Conservation (phyloP, 1,140 invertebrate species). For the Caenorhabditis inopinata region DNA sequence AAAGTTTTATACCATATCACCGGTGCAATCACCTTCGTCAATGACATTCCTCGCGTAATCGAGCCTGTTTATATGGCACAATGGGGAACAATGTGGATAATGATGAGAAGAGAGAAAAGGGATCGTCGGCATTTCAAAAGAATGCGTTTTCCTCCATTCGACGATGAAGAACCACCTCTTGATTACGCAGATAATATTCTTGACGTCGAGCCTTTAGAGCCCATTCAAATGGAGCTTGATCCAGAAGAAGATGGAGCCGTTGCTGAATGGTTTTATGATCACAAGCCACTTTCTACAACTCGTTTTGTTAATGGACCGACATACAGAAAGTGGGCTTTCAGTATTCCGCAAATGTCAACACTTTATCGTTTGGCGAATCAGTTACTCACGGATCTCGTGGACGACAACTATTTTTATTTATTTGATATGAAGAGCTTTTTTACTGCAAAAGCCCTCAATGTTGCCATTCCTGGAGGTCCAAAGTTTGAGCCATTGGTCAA, state of each 20-base stretch:
- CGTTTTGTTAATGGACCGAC: slow-evolving; percentile 91
- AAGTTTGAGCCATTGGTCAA: slow-evolving; percentile 99
- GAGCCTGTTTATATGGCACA: slow-evolving; percentile 98
- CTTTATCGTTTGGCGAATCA: slow-evolving; percentile 95
- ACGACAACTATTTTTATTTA: slow-evolving; percentile 97
- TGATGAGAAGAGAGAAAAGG: slow-evolving; percentile 98
- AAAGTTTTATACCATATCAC: slow-evolving; percentile 73
- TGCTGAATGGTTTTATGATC: slow-evolving; percentile 93
- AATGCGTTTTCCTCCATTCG: slow-evolving; percentile 99
- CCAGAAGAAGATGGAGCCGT: slow-evolving; percentile 87
- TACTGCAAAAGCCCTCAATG: slow-evolving; percentile 97
- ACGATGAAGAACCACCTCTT: slow-evolving; percentile 98
- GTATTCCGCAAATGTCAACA: slow-evolving; percentile 91
- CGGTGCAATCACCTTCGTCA: slow-evolving; percentile 98
- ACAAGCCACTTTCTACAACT: slow-evolving; percentile 88
- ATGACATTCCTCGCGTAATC: slow-evolving; percentile 99
- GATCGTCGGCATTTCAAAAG: slow-evolving; percentile 92
- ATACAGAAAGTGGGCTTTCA: slow-evolving; percentile 91
- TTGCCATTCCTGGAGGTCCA: slow-evolving; percentile 99
- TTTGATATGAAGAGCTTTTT: slow-evolving; percentile 99
- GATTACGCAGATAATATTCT: slow-evolving; percentile 99
- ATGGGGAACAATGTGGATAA: slow-evolving; percentile 99
- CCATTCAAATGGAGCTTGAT: slow-evolving; percentile 97
- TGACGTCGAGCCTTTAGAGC: slow-evolving; percentile 96
- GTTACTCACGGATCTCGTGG: slow-evolving; percentile 90